Base-by-base conservation (phyloP, 1,140 invertebrate genomes). In the Lepidotrigona ventralis region DNA sequence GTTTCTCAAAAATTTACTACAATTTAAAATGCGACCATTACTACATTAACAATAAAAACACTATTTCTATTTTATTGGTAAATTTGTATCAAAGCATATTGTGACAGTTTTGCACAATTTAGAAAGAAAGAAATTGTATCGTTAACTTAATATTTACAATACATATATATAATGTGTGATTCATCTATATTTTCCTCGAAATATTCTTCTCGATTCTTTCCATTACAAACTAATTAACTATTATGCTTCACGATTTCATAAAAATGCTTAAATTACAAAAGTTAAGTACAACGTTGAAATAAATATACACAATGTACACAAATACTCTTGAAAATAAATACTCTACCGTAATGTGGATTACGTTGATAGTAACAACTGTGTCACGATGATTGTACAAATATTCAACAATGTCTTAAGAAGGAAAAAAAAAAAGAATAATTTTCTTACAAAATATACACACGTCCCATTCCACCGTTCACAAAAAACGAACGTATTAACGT, bases 271-370 rank as follows among this genome's bases (percentile, higher is more conserved):
- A 21, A 19, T 39, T 23, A 56, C 1, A 58, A 53, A 46, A 69
- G 63, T 19, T 60, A 60, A 53, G 4, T 53, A 39, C 17, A 33
- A 69, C 11, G 39, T 33, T 19, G 11, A 63, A 60, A 83, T 83
- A 77, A 82, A 82, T 77, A 82, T 82, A 77, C 39, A 78, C 14
- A 69, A 83, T 83, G 74, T 78, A 77, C 74, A 83, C 56, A 66
- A 58, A 23, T 33, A 29, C 1, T 56, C 23, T 60, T 56, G 33
- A 5, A 56, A 70, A 60, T 77, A 33, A 60, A 83, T 78, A 51
- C 39, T 78, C 8, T 9, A 60, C 26, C 15, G 19, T 0, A 56
- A 53, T n/a, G 51, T 15, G 15, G 21, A 3, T 66, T 53, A 17
- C 21, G n/a, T 12, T 69, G 26, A 26, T 58, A 1, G 46, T 64